Base-by-base conservation (phyloP, 2,797 vertebrate genomes). In the Myoxocephalus aenaeus region DNA sequence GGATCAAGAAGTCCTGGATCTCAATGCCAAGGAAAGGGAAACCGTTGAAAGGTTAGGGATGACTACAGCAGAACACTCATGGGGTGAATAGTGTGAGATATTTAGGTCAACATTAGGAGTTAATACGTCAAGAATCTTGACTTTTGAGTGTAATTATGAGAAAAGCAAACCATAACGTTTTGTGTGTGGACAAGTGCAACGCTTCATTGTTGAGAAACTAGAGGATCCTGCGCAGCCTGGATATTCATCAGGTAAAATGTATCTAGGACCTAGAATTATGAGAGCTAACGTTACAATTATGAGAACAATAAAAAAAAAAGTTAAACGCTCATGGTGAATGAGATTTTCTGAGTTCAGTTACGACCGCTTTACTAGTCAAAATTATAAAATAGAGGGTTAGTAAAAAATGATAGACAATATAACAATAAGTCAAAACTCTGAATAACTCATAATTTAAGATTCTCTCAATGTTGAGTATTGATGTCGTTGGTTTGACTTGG, bases 1-100 rank as follows among this genome's bases (percentile, higher is more conserved):
- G 48, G 46, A 61, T 12, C 44, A 77, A 58, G 56, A 75, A 32
- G 22, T 54, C 18, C 34, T 36, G n/a, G 13, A 40, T 13, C 48
- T 25, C 22, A 20, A 2, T 34, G 38, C 20, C 36, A 59, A 50
- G 18, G 61, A 62, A 65, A 22, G 6, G 5, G 2, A 1, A 3
- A 46, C 0, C 13, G 20, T n/a, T 36, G 11, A 57, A 62, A 67
- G 14, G 5, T 32, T 13, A 22, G 11, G 8, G 12, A 40, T 22
- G 25, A 13, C 62, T 13, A 44, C 54, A 61, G 25, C 29, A 8
- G 59, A 34, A 72, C n/a, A 36, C n/a, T 34, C 9, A n/a, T 6
- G 12, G 18, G 36, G 29, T 13, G 29, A 54, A 36, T 12, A 20
- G 44, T 22, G 29, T 29, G 7, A 57, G 40, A 36, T 29, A 27